Evolutionary conservation across 1,140 invertebrate species (phyloP), one percentile per base, ranked within the genome.

Genomic region (Macrostomum lignano): DNA sequence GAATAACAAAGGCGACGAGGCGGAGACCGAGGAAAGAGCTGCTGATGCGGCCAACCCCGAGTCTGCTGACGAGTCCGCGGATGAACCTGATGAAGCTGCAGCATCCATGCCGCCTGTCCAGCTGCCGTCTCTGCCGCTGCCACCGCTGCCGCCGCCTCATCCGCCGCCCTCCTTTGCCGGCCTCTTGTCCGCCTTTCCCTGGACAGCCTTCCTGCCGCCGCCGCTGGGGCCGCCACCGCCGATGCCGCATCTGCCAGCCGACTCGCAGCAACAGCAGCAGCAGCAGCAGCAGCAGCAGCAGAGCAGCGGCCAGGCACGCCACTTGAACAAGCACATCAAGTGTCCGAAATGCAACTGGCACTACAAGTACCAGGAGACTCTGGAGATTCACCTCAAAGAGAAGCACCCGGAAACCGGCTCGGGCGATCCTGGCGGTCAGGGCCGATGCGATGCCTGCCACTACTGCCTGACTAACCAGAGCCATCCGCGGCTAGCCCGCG

Each of bases 321-420:
- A 96, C 54, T 91, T 82, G 1, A 94, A 84, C 54, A 96, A 96
- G 60, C 96, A 86, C 1, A 63, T 96, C 13, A 96, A 98, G 59
- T 98, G 91, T 66, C 91, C 91, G 0, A 93, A 94, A 55, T 96
- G 91, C 50, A 98, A 98, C 60, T 98, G 91, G 91, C 88, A 98
- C 58, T 98, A 96, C 60, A 98, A 98, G 59, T 98, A 98, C 51
- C 86, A 96, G 59, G 91, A 98, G 57, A 96, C 88, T 1, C 61
- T 98, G 25, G 91, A 96, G 60, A 96, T 96, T 45, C 91, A 98
- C 55, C 96, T 98, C 86, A 91, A 94, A 52, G 88, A 98, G 49
- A 98, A 98, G 53, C 91, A 98, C 57, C 82, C 84, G 0, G 88
- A 96, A 49, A 81, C 73, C 39, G 84, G 94, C 50, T 82, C 55